phyloP scores from a whole-genome alignment of 2,113 vertebrate genomes.

The Apeltes quadracus region DNA sequence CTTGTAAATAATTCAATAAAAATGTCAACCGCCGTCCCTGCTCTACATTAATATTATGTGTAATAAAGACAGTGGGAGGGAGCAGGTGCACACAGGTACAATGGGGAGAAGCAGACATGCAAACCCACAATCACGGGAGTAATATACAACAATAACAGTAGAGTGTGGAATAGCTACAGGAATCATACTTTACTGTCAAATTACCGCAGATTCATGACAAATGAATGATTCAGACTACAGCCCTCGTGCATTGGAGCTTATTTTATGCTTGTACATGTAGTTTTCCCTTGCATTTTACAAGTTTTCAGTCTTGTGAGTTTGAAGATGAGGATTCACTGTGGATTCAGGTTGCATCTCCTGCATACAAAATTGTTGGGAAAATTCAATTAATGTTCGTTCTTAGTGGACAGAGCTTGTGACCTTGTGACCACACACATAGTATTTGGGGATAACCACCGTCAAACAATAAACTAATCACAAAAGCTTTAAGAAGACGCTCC shows the following conservation, averaged over 20 bases:
- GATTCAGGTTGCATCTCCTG: neutral
- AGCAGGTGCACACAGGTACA: constrained; percentile 55
- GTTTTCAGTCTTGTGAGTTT: neutral
- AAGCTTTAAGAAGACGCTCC: no score
- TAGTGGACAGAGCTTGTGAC: no score
- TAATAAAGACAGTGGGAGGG: constrained; percentile 68
- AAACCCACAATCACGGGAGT: constrained; percentile 27
- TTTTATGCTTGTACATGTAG: neutral
- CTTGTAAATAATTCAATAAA: constrained; percentile 84
- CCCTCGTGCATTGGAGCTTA: neutral
- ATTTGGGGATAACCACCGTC: no score
- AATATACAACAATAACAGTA: constrained; percentile 39
- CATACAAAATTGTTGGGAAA: neutral
- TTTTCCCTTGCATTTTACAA: constrained; percentile 4
- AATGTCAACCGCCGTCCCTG: constrained; percentile 67
- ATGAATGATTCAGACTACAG: neutral
- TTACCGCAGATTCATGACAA: constrained; percentile 23
- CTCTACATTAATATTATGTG: constrained; percentile 75
- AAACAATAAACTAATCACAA: no score
- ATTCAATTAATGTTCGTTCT: no score
- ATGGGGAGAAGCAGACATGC: constrained; percentile 33
- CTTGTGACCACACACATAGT: no score
- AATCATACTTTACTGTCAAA: constrained; percentile 36
- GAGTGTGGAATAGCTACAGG: constrained; percentile 9
- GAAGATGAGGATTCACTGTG: constrained; percentile 3